Evolutionary conservation across 2,888 invertebrate species (phyloP).

Genomic region (Ornithoptera alexandrae): DNA sequence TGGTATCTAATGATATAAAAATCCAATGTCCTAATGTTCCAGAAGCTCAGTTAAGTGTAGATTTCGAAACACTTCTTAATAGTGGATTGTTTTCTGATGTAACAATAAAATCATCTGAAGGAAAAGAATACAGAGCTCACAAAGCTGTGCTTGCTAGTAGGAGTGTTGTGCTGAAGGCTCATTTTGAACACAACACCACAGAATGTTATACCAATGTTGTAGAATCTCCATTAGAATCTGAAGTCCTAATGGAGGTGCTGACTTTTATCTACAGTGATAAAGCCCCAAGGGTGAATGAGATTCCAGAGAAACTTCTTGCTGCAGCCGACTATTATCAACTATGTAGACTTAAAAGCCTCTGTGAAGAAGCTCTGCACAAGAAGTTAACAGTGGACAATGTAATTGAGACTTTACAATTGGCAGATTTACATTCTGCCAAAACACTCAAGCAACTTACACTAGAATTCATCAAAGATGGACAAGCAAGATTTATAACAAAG

Average conservation of each 20-base stretch:
- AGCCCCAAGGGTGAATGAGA: constrained; percentile 66
- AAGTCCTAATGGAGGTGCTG: constrained; percentile 63
- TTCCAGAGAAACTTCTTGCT: constrained; percentile 67
- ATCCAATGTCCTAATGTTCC: constrained; percentile 55
- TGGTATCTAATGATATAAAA: constrained; percentile 67
- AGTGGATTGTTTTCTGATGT: constrained; percentile 68
- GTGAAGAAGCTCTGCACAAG: constrained; percentile 69
- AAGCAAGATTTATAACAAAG: constrained; percentile 65
- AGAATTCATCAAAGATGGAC: constrained; percentile 72
- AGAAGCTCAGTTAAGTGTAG: constrained; percentile 61
- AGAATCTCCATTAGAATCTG: constrained; percentile 64
- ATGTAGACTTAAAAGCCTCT: constrained; percentile 61
- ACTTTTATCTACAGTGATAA: constrained; percentile 71
- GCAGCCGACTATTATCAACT: constrained; percentile 73
- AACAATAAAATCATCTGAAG: constrained; percentile 65
- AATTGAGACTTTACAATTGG: constrained; percentile 66
- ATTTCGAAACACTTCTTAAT: constrained; percentile 64
- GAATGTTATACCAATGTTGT: constrained; percentile 66
- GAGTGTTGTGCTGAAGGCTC: constrained; percentile 68
- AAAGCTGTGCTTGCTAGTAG: constrained; percentile 69
- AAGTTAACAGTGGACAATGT: constrained; percentile 71
- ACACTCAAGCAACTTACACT: constrained; percentile 59
- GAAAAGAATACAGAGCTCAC: constrained; percentile 64
- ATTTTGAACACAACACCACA: constrained; percentile 70
- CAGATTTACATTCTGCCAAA: constrained; percentile 68